Base-by-base conservation (phyloP, 2,888 invertebrate genomes). In the Lithodes maja region DNA sequence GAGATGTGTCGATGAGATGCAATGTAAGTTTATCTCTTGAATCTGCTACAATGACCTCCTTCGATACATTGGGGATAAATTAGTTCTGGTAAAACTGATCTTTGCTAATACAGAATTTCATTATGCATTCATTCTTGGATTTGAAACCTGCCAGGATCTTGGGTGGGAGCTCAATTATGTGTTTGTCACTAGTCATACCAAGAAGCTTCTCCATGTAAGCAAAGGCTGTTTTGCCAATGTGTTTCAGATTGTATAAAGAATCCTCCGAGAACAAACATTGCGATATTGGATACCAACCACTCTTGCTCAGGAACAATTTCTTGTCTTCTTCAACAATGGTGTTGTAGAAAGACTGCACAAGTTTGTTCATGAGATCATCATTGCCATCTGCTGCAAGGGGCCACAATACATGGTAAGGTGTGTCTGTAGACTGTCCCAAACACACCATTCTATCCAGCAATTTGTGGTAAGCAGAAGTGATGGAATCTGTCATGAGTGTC, bases 201-300 rank as follows among this genome's bases (percentile, higher is more conserved):
- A 87, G 33, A 17, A 68, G 3, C 17, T 83, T 68, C 54, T 69
- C 69, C 68, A 87, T 75, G 33, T 74, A 87, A 17, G 75, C 82
- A 83, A 78, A 87, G 9, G 83, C 87, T 74, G 15, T n/a, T 52
- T 78, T 69, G n/a, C 83, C 83, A 69, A 87, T 78, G 12, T n/a
- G 7, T 68, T 50, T 33, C 15, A n/a, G 15, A 33, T 54, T 9
- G 12, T 78, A 33, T 33, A 87, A 77, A 9, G n/a, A 17, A 1
- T 87, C 69, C 61, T 87, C 83, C n/a, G 83, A 54, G 74, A 87
- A 77, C 7, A 2, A 33, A 55, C 83, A 87, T 5, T 53, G 54
- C 1, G 68, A 50, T 2, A 87, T 17, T 3, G 87, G 83, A 9
- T 78, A 50, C 83, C 87, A 87, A n/a, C 61, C 53, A 87, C 50